Evolutionary conservation across 2,888 invertebrate genomes (phyloP), one percentile per base, ranked within the genome.

Genomic region (Dryomyza anilis): DNA sequence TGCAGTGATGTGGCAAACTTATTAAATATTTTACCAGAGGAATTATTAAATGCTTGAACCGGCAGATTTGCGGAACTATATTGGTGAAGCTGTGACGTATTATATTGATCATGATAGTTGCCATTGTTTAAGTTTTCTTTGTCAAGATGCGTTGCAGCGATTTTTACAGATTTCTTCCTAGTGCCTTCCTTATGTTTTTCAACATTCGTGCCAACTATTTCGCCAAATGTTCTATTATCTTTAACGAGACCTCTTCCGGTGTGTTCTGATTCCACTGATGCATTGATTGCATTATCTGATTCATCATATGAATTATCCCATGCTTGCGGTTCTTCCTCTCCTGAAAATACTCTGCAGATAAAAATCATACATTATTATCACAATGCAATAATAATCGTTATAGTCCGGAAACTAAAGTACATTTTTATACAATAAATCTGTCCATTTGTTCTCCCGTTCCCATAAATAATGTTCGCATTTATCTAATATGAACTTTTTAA

Each of bases 251-350:
- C 7, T 33, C 7, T 33, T 33, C 33, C 33, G 14, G 12, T 10
- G 7, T 27, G 36, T 19, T 60, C 48, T 8, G 16, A 19, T 29
- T 39, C 61, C 2, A 10, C 53, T 6, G 61, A 53, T 16, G 43
- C 19, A 21, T 61, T 61, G 6, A 19, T 43, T 7, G 43, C 46
- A 63, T 67, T 48, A 60, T 72, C 72, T 0, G 69, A 69, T 21
- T 69, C 63, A 59, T 71, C 72, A 53, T 71, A 72, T 0, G 71
- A 69, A 45, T 70, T 68, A 21, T 70, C 67, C 69, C 69, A 71
- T 14, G 67, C 59, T 62, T 67, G 67, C 7, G 71, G 66, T 43
- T 69, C 68, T 12, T 71, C 70, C 30, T 70, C 70, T 3, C 55
- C 57, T 21, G 52, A 50, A 30, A 71, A 72, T 23, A 66, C 67